These are phyloP conservation scores for Tangara arthus DNA, from an alignment of 2,797 vertebrate genomes.

Conservation along the genomic window DNA sequence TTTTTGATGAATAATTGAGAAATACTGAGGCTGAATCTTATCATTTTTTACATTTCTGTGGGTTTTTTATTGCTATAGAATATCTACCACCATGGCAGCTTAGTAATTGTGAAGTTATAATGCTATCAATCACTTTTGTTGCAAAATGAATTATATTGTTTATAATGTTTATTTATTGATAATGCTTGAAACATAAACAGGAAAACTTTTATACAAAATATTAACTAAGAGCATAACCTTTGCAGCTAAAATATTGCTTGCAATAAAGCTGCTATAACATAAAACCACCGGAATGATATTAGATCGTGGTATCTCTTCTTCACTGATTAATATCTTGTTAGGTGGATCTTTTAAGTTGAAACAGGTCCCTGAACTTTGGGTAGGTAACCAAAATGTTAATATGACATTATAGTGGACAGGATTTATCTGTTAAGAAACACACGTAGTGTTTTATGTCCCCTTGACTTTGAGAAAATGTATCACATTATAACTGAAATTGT, in stretches of 20 bases:
- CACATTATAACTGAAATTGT: slow-evolving; percentile 57
- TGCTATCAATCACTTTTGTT: background rate
- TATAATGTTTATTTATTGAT: background rate
- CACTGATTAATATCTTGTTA: background rate
- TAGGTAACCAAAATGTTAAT: slow-evolving; percentile 39
- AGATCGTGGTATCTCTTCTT: background rate
- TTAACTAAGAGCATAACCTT: background rate
- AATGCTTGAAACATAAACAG: background rate
- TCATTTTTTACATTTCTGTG: background rate
- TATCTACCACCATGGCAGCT: background rate
- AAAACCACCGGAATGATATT: background rate
- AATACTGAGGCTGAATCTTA: background rate
- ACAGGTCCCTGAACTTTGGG: background rate
- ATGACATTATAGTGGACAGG: background rate
- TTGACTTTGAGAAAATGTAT: slow-evolving; percentile 64
- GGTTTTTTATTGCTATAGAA: background rate
- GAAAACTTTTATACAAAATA: background rate
- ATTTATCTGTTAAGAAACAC: slow-evolving; percentile 62
- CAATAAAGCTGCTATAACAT: background rate
- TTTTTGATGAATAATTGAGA: slow-evolving; percentile 37
- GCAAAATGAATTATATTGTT: background rate
- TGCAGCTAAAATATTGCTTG: background rate
- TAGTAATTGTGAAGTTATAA: background rate
- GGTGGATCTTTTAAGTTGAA: slow-evolving; percentile 14
- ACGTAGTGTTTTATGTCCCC: slow-evolving; percentile 59